Evolutionary conservation across 2,888 invertebrate species (phyloP), one percentile per base, ranked within the genome.

Genomic region (Sepiola atlantica): DNA sequence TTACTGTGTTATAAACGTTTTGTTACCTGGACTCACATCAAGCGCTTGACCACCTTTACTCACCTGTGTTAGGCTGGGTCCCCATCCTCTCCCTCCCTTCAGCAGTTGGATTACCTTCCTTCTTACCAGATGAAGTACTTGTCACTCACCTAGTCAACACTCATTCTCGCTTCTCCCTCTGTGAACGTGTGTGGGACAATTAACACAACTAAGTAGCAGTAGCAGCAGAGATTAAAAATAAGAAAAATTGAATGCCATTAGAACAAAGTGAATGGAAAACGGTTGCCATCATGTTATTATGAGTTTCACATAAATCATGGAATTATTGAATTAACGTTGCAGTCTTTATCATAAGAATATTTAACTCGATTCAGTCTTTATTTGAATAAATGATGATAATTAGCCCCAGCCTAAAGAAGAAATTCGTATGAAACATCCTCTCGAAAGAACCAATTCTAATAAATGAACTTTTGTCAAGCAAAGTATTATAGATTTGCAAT

Each of bases 41-140:
- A 77, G 77, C 45, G 45, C 16, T 77, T 77, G 77, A 77, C 77
- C 77, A 77, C 77, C 77, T 32, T 77, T 77, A 77, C 77, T 77
- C 77, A 77, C 77, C 77, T 77, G 77, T 77, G 77, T 77, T 77
- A 77, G 77, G 77, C 77, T 77, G 77, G 77, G 32, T 77, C 77
- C 77, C 77, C 77, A 77, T 77, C 77, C 77, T 77, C 77, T 77
- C 77, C 77, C 77, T 77, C 77, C 77, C 77, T 77, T 77, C 77
- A 77, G 77, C 77, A 77, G 77, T 77, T 77, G 77, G 77, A 77
- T 77, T 77, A 77, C 77, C 21, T 77, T 77, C 77, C 77, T 77
- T 77, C 77, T 77, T 77, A 77, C 77, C 77, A 77, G 77, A 45
- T 77, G 77, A 77, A 77, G 77, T 77, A 32, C 77, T 77, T 77